A percentile compares a stretch with the other conserved stretches of the same genome.
Conservation (phyloP, 2,797 vertebrate genomes). For the Lates japonicus region DNA sequence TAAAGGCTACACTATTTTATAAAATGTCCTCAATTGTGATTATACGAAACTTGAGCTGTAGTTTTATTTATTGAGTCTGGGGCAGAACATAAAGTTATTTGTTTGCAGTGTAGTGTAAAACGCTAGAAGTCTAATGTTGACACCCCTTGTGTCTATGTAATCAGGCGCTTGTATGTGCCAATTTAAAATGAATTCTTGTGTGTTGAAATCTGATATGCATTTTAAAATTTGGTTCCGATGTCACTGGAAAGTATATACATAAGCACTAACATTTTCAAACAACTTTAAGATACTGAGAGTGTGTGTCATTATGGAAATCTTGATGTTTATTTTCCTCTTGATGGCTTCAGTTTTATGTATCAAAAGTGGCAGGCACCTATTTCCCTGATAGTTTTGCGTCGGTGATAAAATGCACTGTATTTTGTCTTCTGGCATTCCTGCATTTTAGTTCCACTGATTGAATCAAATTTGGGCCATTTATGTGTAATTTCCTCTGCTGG, state of each 20-base stretch:
- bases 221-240: too few relatives aligned
- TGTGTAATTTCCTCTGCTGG: neutral
- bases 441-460: conserved; percentile 6
- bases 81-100: too few relatives aligned
- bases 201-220: neutral
- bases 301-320: neutral
- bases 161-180: neutral
- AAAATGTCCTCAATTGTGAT: neutral
- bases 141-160: too few relatives aligned
- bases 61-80: neutral
- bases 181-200: neutral
- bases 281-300: neutral
- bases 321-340: neutral
- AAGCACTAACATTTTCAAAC: neutral
- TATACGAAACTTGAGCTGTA: neutral
- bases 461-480: neutral
- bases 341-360: neutral
- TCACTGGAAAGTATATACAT: neutral
- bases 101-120: too few relatives aligned
- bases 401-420: neutral
- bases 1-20: neutral
- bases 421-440: conserved; percentile 1
- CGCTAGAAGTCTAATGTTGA: too few relatives aligned
- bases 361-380: neutral
- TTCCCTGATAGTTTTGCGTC: neutral